Evolutionary conservation across 2,888 invertebrate species (phyloP).

Genomic region (Drosophila prostipennis): DNA sequence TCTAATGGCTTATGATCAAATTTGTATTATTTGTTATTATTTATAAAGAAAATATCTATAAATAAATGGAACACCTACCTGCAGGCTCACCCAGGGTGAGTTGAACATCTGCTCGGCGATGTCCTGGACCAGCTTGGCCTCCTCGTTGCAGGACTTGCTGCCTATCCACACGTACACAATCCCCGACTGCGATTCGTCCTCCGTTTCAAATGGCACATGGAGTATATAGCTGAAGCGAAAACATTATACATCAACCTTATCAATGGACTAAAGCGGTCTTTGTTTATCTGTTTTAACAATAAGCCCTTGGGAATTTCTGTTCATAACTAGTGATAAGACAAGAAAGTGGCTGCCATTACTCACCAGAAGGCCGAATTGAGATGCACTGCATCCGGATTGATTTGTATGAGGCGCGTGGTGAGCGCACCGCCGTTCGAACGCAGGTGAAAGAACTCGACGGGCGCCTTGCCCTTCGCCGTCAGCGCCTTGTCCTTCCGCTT

Average conservation of each 20-base stretch:
- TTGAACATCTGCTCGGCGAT: conserved; percentile 97
- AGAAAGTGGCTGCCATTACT: conserved; percentile 58
- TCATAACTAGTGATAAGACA: conserved; percentile 6
- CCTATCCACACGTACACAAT: conserved; percentile 99
- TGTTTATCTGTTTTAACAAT: conserved; percentile 1
- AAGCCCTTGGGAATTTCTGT: background rate
- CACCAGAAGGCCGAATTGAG: conserved; percentile 98
- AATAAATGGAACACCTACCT: conserved; percentile 86
- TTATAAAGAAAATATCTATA: too few relatives aligned
- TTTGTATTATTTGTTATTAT: too few relatives aligned
- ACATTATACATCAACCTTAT: background rate
- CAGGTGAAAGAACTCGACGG: conserved; percentile 96
- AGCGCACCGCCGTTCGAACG: conserved; percentile 97
- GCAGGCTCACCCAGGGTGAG: conserved; percentile 90
- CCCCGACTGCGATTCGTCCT: conserved; percentile 90
- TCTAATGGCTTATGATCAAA: too few relatives aligned
- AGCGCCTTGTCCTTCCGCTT: conserved; percentile 87
- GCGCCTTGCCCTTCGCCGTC: conserved; percentile 84
- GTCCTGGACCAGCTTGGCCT: conserved; percentile 93
- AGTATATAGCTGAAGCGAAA: conserved; percentile 91
- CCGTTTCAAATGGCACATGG: conserved; percentile 95
- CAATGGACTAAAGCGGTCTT: background rate
- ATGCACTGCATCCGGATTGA: conserved; percentile 92
- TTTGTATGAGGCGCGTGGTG: conserved; percentile 96
- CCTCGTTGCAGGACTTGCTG: conserved; percentile 92